Evolutionary conservation across 2,113 vertebrate genomes (phyloP), one percentile per base, ranked within the genome.

Genomic region (Otis tarda): DNA sequence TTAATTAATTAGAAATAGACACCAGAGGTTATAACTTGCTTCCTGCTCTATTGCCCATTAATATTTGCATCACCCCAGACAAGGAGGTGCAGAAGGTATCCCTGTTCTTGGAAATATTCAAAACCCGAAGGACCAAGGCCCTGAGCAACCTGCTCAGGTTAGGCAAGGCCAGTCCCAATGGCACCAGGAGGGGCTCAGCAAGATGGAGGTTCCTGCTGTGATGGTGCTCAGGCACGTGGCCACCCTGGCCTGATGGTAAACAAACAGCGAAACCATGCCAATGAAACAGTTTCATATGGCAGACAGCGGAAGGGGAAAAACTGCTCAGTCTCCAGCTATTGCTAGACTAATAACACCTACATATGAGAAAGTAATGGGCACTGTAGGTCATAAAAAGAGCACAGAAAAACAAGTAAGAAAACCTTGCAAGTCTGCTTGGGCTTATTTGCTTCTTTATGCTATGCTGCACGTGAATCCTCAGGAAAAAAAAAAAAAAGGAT

Each of bases 271-370:
- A 81, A 45, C 12, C 19, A 10, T 2, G 1, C 3, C 39, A n/a
- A 4, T 3, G 28, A 33, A 16, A 50, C 4, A 28, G 15, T 21
- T 49, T 22, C 1, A 0, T 10, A 0, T 3, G 14, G 37, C 60
- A 55, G 31, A 22, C 17, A n/a, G 41, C 4, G 1, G 19, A 86
- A 71, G 17, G 12, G 5, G 3, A 20, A 78, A 76, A 67, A 25
- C 47, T 71, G 25, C 3, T 67, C 28, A 47, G 4, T 18, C 25
- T 75, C 37, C 47, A 67, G 27, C 10, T 50, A 21, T 23, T 6
- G 22, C 5, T 63, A 28, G 5, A 41, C 35, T 41, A n/a, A 7
- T 2, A n/a, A 16, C 5, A 64, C 2, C 15, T 82, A 33, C 20
- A 47, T 6, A 33, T 4, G 9, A 24, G 77, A 52, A 71, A 6